A percentile compares a stretch with the other conserved stretches of the same genome.
These are phyloP conservation scores for Pseudonaja textilis DNA, from an alignment of 2,113 vertebrate species.

Conservation along the genomic window DNA sequence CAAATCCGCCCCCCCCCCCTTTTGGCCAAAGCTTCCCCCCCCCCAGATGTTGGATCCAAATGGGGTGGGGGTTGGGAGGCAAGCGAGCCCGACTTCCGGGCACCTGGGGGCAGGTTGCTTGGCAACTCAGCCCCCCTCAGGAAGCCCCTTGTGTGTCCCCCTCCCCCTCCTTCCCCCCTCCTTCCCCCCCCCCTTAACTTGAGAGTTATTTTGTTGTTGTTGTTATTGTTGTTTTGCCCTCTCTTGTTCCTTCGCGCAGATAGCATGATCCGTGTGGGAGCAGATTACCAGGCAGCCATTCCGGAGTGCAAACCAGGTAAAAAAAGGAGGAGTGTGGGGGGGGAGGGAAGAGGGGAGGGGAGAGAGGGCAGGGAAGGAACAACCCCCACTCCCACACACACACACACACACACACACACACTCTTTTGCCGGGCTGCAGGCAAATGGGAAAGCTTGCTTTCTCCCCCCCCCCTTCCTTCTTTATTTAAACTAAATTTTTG, in stretches of 20 bases:
- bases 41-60: too few species aligned
- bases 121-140: too few species aligned
- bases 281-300: constrained; percentile 91
- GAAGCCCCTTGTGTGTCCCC: neutral
- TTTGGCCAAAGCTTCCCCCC: too few species aligned
- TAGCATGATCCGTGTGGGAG: constrained; percentile 92
- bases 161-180: neutral
- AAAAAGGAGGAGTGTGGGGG: too few species aligned
- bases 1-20: too few species aligned
- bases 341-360: neutral
- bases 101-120: too few species aligned
- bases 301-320: constrained; percentile 91
- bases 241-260: constrained; percentile 68
- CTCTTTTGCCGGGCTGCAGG: too few species aligned
- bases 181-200: neutral
- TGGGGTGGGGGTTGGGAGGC: too few species aligned
- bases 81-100: too few species aligned
- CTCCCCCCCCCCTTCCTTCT: too few species aligned
- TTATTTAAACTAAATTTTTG: too few species aligned
- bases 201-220: neutral
- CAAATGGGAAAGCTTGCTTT: neutral
- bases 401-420: rapidly evolving
- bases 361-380: neutral
- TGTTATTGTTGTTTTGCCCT: neutral
- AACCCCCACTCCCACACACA: too few species aligned